Base-by-base conservation (phyloP, 2,888 invertebrate species). In the Drosophila rubida region DNA sequence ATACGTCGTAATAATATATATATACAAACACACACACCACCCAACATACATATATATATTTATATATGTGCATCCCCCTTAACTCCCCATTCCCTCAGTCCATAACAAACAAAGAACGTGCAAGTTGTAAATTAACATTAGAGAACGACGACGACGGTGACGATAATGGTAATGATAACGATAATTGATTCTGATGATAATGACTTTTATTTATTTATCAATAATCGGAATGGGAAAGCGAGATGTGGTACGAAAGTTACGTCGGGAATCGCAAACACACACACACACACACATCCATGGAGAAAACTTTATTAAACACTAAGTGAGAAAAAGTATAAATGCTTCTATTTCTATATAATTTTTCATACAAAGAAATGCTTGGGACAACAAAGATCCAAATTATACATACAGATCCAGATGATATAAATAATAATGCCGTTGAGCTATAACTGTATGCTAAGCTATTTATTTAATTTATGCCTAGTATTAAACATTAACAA, bases 401-500 rank as follows among this genome's bases (percentile, higher is more conserved):
- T 55, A 59, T 54, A 61, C 48, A 53, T 54, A 61, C 48, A 53
- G 41, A 72, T 72, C 58, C 58, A 75, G 72, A 83, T 80, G 66
- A 80, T 78, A 80, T 78, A 78, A 67, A 72, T 78, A 80, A 74
- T 67, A 63, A 73, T 68, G 75, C 79, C 76, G 67, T 75, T 73
- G 79, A 74, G 86, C 80, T 86, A 75, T 68, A 78, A 75, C 66
- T 77, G 80, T 85, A 82, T 67, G 83, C 86, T 82, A 82, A 82
- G 81, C 81, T 82, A 82, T 82, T 82, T 82, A 82, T 82, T 82
- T 82, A 73, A 82, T 86, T 86, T 82, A 82, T 82, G 81, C 73
- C 53, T 82, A 86, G 86, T 82, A 86, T 86, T 86, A 83, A 81
- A 75, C 41, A 64, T 71, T 51, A 69, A 62, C 27, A 46, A 46